These are phyloP conservation scores for Zaprionus inermis DNA, from an alignment of 1,140 invertebrate genomes.

Conservation along the genomic window DNA sequence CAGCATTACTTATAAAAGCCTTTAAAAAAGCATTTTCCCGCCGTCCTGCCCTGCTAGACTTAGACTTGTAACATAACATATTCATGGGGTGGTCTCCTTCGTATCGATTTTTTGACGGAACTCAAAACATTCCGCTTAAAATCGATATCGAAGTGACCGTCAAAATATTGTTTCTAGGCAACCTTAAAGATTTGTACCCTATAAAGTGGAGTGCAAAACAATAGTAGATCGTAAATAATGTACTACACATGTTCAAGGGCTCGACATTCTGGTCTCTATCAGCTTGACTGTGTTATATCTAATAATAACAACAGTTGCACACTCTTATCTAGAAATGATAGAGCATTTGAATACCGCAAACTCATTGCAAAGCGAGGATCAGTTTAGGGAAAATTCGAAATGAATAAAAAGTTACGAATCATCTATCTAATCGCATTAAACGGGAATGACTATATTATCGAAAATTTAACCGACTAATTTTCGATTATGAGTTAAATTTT, in stretches of 20 bases:
- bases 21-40: too few species aligned
- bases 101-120: not conserved
- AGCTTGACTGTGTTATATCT: conserved; percentile 9
- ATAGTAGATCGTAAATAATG: not conserved
- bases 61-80: not conserved
- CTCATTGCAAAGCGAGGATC: not conserved
- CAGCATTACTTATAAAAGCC: too few species aligned
- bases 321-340: conserved; percentile 9
- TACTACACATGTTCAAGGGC: conserved; percentile 3
- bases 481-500: not conserved
- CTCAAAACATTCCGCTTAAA: not conserved
- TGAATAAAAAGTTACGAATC: not conserved
- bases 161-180: not conserved
- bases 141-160: not conserved
- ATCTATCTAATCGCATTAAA: not conserved
- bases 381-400: not conserved
- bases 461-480: not conserved
- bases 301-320: not conserved
- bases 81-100: not conserved
- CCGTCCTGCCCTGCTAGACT: too few species aligned
- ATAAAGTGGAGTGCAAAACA: not conserved
- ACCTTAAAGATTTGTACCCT: not conserved
- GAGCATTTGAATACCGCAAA: not conserved
- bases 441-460: not conserved
- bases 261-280: not conserved